Evolutionary conservation across 2,797 vertebrate genomes (phyloP).

Genomic region (Aphelocoma californica): DNA sequence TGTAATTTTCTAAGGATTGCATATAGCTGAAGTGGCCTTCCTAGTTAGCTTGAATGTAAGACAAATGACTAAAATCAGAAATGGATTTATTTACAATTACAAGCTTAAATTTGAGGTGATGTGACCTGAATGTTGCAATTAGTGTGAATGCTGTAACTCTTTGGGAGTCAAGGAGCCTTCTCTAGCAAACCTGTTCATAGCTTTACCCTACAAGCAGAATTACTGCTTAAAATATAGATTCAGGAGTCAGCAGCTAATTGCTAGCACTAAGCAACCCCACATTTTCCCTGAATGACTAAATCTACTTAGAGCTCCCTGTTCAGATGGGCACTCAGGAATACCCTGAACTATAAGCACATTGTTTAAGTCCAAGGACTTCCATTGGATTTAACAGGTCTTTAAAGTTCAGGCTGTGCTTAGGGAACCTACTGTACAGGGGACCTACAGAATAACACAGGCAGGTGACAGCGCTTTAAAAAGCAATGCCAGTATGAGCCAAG

Average conservation of each 20-base stretch:
- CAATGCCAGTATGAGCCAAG: not conserved
- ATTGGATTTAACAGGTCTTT: slow-evolving; percentile 13
- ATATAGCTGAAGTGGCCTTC: not conserved
- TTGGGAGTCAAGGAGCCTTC: not conserved
- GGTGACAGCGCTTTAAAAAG: not conserved
- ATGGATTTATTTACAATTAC: not conserved
- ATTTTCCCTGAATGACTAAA: not conserved
- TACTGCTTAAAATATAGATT: not conserved
- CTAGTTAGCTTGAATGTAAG: not conserved
- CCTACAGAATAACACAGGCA: not conserved
- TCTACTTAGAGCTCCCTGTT: not conserved
- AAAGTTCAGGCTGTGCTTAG: slow-evolving; percentile 16
- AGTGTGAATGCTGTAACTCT: not conserved
- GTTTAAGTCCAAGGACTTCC: not conserved
- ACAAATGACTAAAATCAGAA: not conserved
- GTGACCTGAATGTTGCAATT: not conserved
- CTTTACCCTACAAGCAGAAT: not conserved
- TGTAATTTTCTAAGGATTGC: not conserved
- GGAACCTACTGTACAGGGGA: not conserved
- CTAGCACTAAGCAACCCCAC: not conserved
- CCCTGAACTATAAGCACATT: not conserved
- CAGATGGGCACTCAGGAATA: not conserved
- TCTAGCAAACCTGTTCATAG: not conserved
- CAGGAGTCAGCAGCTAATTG: not conserved
- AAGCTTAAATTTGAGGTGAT: not conserved